phyloP scores from a whole-genome alignment of 2,113 vertebrate genomes.

The Mormyrus lacerda region DNA sequence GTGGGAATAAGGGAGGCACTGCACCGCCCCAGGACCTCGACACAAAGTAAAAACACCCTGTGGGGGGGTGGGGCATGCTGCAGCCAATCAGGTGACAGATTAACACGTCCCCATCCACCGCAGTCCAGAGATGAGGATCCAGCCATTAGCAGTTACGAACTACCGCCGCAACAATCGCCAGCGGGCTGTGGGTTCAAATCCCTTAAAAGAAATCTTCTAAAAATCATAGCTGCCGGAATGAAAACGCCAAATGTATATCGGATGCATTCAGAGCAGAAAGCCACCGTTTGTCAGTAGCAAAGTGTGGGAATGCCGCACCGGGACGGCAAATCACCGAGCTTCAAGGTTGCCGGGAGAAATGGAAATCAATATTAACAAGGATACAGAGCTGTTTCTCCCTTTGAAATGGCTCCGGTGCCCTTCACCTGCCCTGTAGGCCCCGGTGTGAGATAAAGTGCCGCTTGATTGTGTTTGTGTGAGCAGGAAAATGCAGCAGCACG shows the following conservation, averaged over 20 bases:
- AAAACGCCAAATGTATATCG: background rate
- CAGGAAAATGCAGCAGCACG: background rate
- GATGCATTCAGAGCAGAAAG: background rate
- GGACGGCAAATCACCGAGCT: background rate
- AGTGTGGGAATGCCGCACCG: background rate
- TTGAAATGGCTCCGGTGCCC: background rate
- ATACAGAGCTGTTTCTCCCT: background rate
- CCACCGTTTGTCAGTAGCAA: background rate
- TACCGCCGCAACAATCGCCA: background rate
- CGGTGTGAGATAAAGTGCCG: background rate
- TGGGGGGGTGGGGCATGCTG: background rate
- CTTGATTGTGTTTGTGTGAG: background rate
- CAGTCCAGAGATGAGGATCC: background rate
- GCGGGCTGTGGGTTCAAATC: background rate
- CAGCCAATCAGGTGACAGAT: background rate
- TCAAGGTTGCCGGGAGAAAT: background rate
- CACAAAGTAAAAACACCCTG: background rate
- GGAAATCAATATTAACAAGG: background rate
- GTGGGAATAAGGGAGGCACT: background rate
- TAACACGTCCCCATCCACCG: background rate
- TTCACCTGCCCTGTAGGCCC: background rate
- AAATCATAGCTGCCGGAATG: background rate
- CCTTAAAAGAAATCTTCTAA: background rate
- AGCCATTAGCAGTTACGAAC: background rate
- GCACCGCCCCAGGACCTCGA: background rate